Conservation (phyloP, 92 coral and sea anemone species). For the Chrysogorgia sp. region DNA sequence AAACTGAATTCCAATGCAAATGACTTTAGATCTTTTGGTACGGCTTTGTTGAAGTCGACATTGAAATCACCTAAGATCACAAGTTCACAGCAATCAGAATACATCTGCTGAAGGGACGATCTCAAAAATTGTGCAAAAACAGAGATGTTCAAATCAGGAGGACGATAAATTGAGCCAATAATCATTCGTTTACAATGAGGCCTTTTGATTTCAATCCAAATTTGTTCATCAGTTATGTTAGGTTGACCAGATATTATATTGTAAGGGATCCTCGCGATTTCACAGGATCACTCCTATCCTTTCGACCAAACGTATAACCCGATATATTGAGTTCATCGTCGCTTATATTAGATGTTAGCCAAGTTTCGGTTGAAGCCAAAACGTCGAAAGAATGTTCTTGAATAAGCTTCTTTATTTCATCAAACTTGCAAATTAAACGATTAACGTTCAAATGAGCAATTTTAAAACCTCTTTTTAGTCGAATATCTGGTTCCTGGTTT, state of each 20-base stretch:
- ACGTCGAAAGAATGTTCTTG: slow-evolving; percentile 9
- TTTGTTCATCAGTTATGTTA: not conserved
- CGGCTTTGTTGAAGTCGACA: too few relatives aligned
- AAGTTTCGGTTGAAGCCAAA: slow-evolving; percentile 3
- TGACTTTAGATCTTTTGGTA: too few relatives aligned
- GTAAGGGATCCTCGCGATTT: slow-evolving; percentile 3
- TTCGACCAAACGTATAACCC: slow-evolving; percentile 1
- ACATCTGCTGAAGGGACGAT: too few relatives aligned
- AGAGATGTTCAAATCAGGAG: not conserved
- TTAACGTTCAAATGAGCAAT: slow-evolving; percentile 21
- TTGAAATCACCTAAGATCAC: too few relatives aligned
- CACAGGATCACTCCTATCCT: slow-evolving; percentile 13
- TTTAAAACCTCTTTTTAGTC: slow-evolving; percentile 10
- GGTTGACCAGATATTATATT: slow-evolving; percentile 8
- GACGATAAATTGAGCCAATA: not conserved
- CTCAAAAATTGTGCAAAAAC: too few relatives aligned
- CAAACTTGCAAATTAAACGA: slow-evolving; percentile 1
- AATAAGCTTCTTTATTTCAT: slow-evolving; percentile 4
- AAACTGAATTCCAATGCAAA: too few relatives aligned
- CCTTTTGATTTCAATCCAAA: not conserved
- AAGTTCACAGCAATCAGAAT: too few relatives aligned
- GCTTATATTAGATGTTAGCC: not conserved
- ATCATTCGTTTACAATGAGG: not conserved
- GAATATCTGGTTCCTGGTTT: slow-evolving; percentile 2
- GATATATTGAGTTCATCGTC: not conserved